These are phyloP conservation scores for Microctenopoma steveboyesi DNA, from an alignment of 2,797 vertebrate genomes.

Conservation along the genomic window DNA sequence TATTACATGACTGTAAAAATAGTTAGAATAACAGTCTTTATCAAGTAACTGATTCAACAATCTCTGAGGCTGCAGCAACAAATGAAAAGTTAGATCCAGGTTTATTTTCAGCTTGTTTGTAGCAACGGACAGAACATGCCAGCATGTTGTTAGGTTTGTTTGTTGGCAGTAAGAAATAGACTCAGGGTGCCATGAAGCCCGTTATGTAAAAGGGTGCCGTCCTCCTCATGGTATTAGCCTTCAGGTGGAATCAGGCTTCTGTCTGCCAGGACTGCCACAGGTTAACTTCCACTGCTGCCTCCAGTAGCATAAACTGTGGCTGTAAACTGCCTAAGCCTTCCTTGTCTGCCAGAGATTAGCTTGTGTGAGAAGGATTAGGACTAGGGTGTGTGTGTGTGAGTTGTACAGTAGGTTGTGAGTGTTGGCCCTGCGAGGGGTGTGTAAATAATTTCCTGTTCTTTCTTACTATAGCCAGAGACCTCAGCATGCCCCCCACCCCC, in stretches of 20 bases:
- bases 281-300: constrained; percentile 70
- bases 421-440: constrained; percentile 52
- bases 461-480: constrained; percentile 58
- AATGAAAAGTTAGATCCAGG: neutral
- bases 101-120: neutral
- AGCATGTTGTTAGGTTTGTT: constrained; percentile 23
- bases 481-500: constrained; percentile 41
- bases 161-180: constrained; percentile 5
- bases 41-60: neutral
- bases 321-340: constrained; percentile 77
- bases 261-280: constrained; percentile 64
- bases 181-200: constrained; percentile 7
- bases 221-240: constrained; percentile 36
- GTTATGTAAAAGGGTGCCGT: constrained; percentile 45
- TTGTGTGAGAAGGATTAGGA: constrained; percentile 79
- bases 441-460: constrained; percentile 64
- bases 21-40: neutral
- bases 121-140: neutral
- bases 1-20: neutral
- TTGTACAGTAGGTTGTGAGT: constrained; percentile 55
- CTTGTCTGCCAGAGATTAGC: constrained; percentile 81
- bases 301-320: constrained; percentile 66
- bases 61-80: neutral
- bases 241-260: constrained; percentile 47
- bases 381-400: constrained; percentile 29